Base-by-base conservation (phyloP, 2,113 vertebrate genomes). In the Polypterus bichir region DNA sequence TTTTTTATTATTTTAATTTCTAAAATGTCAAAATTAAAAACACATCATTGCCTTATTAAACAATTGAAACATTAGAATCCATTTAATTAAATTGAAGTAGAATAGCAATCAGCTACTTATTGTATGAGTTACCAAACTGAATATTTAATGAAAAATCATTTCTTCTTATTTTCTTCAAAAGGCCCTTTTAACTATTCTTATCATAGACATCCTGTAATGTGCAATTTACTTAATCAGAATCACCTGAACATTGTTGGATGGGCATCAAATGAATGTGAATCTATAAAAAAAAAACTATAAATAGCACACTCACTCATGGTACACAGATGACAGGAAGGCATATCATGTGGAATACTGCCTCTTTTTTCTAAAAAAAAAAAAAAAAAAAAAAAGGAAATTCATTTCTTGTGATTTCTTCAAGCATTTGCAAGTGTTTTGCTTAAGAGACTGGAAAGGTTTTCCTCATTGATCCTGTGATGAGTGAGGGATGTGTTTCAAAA, bases 281-380 rank as follows among this genome's bases (percentile, higher is more conserved):
- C 82, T 82, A 87, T 88, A 86, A 83, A 75, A 83, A 84, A 80
- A 57, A 8, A 63, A 65, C 76, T 83, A 85, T 76, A 84, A 81
- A 80, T 83, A 84, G 78, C 71, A 45, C 75, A 72, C 79, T 77
- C 79, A 87, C 87, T 91, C 90, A 88, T 92, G 86, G 89, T 79
- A 84, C 77, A 85, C 89, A 96, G 91, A 95, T 92, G 92, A 93
- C 93, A 93, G 92, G 89, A 93, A 90, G 85, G 75, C 83, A 81
- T 79, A 82, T 82, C 69, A 89, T 82, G 77, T 87, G 88, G 88
- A 91, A 90, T 88, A 83, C 27, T 79, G 81, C 83, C 76, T 67
- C 86, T 88, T 87, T 76, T 81, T 85, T 83, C 27, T 27, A 27
- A 27, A 27, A 27, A 27, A 27, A 27, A 27, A 27, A 27, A 27